Conservation (phyloP, 2,113 vertebrate genomes). For the Epinephelus lanceolatus region DNA sequence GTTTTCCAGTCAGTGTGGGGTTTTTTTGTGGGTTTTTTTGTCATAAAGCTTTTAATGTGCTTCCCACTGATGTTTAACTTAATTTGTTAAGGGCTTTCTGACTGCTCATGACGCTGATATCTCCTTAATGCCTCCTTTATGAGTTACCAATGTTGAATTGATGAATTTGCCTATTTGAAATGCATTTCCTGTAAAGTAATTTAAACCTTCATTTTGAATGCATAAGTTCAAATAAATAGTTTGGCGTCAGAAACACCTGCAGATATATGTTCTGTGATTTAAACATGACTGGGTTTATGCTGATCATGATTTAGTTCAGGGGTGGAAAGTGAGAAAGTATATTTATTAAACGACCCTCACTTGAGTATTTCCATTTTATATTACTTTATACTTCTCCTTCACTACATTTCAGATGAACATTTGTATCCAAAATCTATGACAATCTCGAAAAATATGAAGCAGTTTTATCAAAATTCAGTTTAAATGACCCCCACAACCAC, state of each 20-base stretch:
- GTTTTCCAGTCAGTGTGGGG: constrained; percentile 51
- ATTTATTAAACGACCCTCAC: background rate
- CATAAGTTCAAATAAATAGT: constrained; percentile 46
- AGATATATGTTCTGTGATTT: background rate
- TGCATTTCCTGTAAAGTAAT: constrained; percentile 49
- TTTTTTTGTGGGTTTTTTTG: constrained; percentile 41
- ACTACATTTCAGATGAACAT: background rate
- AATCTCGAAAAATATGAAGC: background rate
- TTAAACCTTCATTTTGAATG: constrained; percentile 45
- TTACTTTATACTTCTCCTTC: too few relatives aligned
- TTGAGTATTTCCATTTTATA: background rate
- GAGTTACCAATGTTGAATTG: constrained; percentile 9
- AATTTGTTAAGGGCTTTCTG: constrained; percentile 62
- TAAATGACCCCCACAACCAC: background rate
- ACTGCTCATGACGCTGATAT: constrained; percentile 10
- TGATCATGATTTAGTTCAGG: background rate
- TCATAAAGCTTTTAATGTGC: constrained; percentile 76
- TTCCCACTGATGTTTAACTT: constrained; percentile 71
- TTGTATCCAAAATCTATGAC: background rate
- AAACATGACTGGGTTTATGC: background rate
- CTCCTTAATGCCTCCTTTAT: constrained; percentile 4
- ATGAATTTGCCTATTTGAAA: constrained; percentile 28
- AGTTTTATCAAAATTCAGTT: background rate
- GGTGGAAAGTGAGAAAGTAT: background rate
- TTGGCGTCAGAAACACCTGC: background rate